These are phyloP conservation scores for Scaptomyza graminum DNA, from an alignment of 1,140 invertebrate species.

Conservation along the genomic window DNA sequence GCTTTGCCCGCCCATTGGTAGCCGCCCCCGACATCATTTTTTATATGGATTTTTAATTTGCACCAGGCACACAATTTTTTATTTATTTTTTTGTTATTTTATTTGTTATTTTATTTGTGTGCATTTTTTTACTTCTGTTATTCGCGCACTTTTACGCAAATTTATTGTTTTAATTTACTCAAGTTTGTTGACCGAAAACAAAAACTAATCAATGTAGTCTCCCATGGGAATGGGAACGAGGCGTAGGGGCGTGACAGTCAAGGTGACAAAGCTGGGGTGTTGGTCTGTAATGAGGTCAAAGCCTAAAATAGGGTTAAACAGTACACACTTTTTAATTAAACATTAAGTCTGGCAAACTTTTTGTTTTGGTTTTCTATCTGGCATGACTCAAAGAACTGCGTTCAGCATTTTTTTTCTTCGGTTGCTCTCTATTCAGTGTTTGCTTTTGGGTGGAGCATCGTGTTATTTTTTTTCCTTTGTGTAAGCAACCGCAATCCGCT, in stretches of 20 bases:
- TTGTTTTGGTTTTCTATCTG: constrained; percentile 46
- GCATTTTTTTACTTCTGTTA: constrained; percentile 26
- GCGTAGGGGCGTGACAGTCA: neutral
- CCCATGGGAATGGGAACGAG: neutral
- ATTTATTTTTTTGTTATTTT: constrained; percentile 19
- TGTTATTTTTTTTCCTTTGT: constrained; percentile 29
- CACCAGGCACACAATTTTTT: constrained; percentile 50
- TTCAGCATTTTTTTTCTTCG: neutral
- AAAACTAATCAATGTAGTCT: constrained; percentile 73
- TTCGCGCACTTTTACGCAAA: constrained; percentile 72
- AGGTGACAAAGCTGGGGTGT: constrained; percentile 55
- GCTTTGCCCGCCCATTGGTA: constrained; percentile 12
- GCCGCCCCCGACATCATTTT: constrained; percentile 22
- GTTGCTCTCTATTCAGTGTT: neutral
- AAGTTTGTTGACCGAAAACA: constrained; percentile 82
- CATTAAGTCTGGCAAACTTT: constrained; percentile 54
- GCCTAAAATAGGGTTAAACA: constrained; percentile 55
- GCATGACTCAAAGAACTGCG: constrained; percentile 20
- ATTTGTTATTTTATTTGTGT: too few species aligned
- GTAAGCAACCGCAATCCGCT: constrained; percentile 43
- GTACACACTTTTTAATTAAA: constrained; percentile 69
- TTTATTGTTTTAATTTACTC: constrained; percentile 82
- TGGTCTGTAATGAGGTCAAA: constrained; percentile 45
- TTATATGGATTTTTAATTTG: constrained; percentile 75
- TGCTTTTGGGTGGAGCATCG: constrained; percentile 5